Conservation (phyloP, 2,797 vertebrate genomes). For the Chloroceryle inda region DNA sequence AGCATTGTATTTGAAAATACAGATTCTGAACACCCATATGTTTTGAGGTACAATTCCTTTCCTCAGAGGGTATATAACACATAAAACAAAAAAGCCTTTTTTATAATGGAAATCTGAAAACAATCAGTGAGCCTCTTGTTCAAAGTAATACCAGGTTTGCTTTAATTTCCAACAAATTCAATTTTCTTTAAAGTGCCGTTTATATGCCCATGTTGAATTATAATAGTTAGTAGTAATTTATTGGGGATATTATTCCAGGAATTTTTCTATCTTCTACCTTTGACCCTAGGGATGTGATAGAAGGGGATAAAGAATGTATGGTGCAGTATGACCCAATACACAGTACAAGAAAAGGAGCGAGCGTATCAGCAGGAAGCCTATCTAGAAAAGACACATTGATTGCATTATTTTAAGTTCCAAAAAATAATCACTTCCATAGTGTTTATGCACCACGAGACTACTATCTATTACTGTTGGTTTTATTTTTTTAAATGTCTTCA, state of each 20-base stretch:
- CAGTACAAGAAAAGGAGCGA: background rate
- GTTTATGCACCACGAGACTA: background rate
- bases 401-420: background rate
- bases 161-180: conserved; percentile 77
- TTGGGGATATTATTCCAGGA: conserved; percentile 59
- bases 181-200: conserved; percentile 74
- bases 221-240: conserved; percentile 71
- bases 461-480: background rate
- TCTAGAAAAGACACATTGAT: background rate
- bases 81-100: conserved; percentile 72
- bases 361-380: background rate
- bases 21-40: conserved; percentile 62
- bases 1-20: conserved; percentile 66
- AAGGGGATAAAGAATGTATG: background rate
- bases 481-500: background rate
- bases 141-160: conserved; percentile 66
- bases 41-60: conserved; percentile 73
- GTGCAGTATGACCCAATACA: background rate
- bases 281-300: background rate
- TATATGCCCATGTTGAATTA: conserved; percentile 62
- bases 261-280: conserved; percentile 67
- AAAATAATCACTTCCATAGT: background rate
- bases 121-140: conserved; percentile 68
- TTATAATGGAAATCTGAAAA: conserved; percentile 75
- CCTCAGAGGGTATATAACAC: conserved; percentile 69